phyloP scores from a whole-genome alignment of 2,888 invertebrate genomes.

The Oscheius sp. region DNA sequence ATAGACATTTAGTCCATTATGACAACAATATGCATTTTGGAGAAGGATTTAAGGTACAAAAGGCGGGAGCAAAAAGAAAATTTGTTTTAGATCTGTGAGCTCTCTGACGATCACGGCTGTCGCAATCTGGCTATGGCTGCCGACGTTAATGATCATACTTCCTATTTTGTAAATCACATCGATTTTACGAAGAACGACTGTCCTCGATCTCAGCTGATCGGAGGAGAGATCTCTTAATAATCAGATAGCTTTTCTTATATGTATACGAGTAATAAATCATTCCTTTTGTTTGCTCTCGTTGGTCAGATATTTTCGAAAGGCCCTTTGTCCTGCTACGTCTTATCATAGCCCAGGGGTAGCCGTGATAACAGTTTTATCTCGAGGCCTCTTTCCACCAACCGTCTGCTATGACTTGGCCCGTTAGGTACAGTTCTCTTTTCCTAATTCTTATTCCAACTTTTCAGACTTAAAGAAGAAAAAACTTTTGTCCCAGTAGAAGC shows the following conservation, averaged over 20 bases:
- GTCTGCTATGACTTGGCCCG: conserved; percentile 14
- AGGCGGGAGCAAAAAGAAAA: not conserved
- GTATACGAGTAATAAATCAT: not conserved
- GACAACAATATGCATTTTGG: conserved; percentile 61
- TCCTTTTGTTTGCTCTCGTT: not conserved
- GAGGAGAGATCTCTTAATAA: not conserved
- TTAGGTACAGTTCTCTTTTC: conserved; percentile 12
- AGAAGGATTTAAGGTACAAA: conserved; percentile 48
- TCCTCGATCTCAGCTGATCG: conserved; percentile 28
- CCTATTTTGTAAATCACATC: conserved; percentile 66
- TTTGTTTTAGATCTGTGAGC: conserved; percentile 54
- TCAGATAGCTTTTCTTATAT: not conserved
- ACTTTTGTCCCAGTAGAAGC: conserved; percentile 2
- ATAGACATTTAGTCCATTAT: conserved; percentile 66
- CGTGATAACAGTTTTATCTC: conserved; percentile 4
- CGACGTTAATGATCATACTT: conserved; percentile 65
- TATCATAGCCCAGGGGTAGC: conserved; percentile 5
- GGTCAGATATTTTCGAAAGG: too few species aligned
- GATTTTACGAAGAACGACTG: conserved; percentile 64
- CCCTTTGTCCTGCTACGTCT: too few species aligned
- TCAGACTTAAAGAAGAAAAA: conserved; percentile 4
- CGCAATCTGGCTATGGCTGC: conserved; percentile 61
- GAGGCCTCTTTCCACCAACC: not conserved
- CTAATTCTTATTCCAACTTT: not conserved
- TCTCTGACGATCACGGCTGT: conserved; percentile 68